phyloP scores from a whole-genome alignment of 2,797 vertebrate species.

The Pseudochirops corinnae region DNA sequence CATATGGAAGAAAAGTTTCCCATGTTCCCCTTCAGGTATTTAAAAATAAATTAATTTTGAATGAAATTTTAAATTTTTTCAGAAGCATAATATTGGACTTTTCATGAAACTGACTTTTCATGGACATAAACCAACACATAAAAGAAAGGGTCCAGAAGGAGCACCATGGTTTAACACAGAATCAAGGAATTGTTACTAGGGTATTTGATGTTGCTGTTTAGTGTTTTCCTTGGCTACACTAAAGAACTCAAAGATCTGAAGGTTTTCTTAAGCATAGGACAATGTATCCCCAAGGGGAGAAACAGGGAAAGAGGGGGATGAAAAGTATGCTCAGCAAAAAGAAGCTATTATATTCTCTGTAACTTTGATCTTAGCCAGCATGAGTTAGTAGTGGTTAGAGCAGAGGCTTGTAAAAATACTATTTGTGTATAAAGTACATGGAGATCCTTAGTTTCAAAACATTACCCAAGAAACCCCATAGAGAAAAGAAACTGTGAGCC shows the following conservation, averaged over 20 bases:
- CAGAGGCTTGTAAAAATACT: constrained; percentile 22
- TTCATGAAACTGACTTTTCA: background rate
- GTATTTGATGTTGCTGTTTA: constrained; percentile 56
- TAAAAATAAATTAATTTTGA: background rate
- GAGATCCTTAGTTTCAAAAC: constrained; percentile 53
- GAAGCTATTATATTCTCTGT: constrained; percentile 55
- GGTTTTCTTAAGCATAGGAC: background rate
- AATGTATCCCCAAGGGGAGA: constrained; percentile 41
- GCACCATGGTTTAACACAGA: constrained; percentile 38
- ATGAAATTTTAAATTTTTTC: constrained; percentile 29
- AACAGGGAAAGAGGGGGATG: constrained; percentile 10
- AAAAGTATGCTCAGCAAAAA: constrained; percentile 58
- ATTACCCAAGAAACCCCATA: constrained; percentile 30
- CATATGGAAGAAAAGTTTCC: background rate
- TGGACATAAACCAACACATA: background rate
- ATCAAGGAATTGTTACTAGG: constrained; percentile 35
- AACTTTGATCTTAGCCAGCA: constrained; percentile 60
- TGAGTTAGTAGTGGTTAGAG: constrained; percentile 55
- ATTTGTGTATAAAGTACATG: constrained; percentile 53
- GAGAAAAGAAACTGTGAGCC: constrained; percentile 2
- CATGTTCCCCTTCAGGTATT: background rate
- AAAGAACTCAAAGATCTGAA: constrained; percentile 53
- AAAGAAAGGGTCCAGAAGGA: constrained; percentile 53
- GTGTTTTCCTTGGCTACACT: constrained; percentile 60
- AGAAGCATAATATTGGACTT: constrained; percentile 12